A percentile compares a stretch with the other conserved stretches of the same genome.
phyloP scores from a whole-genome alignment of 2,888 invertebrate genomes.

The Aleiodes testaceus region DNA sequence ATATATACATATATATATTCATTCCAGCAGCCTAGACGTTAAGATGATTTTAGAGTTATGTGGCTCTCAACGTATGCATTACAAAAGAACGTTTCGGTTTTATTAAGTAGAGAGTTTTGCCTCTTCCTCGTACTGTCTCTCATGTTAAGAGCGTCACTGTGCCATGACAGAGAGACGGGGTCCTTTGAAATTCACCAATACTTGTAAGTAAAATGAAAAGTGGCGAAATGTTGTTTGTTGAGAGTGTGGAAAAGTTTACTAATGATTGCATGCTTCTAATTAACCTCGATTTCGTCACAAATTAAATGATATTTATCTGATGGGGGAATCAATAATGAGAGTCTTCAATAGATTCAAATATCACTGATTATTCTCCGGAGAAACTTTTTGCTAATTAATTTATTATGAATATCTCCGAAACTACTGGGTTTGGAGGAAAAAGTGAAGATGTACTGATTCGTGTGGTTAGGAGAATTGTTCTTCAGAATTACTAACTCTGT shows the following conservation, averaged over 20 bases:
- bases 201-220: slow-evolving; percentile 1
- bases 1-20: slow-evolving; percentile 12
- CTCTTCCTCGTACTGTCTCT: slow-evolving; percentile 26
- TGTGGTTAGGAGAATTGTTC: no score
- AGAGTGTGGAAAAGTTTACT: slow-evolving; percentile 4
- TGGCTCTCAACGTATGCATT: slow-evolving; percentile 14
- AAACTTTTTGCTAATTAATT: no score
- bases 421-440: no score
- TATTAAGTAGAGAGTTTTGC: slow-evolving; percentile 18
- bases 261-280: slow-evolving; percentile 10
- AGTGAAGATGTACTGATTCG: no score
- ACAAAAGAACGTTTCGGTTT: slow-evolving; percentile 16
- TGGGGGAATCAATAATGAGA: slow-evolving; percentile 9
- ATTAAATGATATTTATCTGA: neutral
- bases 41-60: slow-evolving; percentile 28
- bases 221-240: slow-evolving; percentile 7
- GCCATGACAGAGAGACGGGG: neutral
- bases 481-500: no score
- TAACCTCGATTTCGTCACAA: slow-evolving; percentile 19
- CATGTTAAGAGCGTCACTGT: neutral
- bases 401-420: no score
- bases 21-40: slow-evolving; percentile 22
- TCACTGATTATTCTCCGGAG: no score
- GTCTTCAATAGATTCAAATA: no score
- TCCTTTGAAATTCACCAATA: neutral